Conservation (phyloP, 1,140 invertebrate species). For the Lepidurus packardi region DNA sequence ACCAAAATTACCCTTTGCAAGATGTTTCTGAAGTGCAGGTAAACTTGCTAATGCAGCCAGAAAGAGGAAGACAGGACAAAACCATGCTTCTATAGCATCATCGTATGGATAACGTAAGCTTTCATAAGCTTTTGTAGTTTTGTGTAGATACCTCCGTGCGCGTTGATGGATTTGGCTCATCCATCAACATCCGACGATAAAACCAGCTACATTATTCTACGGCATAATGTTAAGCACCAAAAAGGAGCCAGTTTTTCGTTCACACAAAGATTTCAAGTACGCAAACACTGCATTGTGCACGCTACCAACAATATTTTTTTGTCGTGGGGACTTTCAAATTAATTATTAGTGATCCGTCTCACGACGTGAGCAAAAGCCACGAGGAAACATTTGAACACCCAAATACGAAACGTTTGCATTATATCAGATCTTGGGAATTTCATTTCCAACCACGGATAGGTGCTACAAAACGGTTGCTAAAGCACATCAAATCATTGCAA, state of each 20-base stretch:
- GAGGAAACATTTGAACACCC: no score
- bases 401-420: no score
- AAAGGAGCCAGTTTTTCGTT: not conserved
- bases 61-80: not conserved
- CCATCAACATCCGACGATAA: conserved; percentile 2
- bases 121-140: not conserved
- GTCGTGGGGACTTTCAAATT: not conserved
- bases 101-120: conserved; percentile 10
- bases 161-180: not conserved
- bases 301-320: not conserved
- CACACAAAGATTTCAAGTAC: not conserved
- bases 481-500: no score
- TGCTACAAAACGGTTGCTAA: no score
- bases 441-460: no score
- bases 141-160: conserved; percentile 1
- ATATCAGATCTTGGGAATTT: no score
- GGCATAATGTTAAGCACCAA: not conserved
- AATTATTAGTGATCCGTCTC: not conserved
- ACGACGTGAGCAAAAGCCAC: not conserved
- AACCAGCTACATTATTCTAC: not conserved
- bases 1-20: not conserved
- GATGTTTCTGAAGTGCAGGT: not conserved
- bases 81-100: not conserved
- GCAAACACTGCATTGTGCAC: not conserved
- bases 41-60: not conserved